Conservation (phyloP, 2,888 invertebrate species). For the Tenthredo mesomela region DNA sequence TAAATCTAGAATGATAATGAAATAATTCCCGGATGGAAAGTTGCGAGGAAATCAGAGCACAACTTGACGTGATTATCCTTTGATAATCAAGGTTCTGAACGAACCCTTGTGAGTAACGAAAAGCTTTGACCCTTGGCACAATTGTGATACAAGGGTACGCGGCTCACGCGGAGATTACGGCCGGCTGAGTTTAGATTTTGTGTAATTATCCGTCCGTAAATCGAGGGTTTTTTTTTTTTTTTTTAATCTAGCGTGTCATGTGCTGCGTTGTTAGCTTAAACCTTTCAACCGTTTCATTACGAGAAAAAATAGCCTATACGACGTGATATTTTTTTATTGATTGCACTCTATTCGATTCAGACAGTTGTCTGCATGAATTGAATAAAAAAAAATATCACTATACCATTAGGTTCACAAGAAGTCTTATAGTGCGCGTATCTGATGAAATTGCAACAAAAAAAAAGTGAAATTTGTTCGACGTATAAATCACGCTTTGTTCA, state of each 20-base stretch:
- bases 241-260: not conserved
- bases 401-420: too few species aligned
- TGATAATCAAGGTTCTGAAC: not conserved
- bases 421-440: not conserved
- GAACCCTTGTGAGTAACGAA: constrained; percentile 14
- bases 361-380: not conserved
- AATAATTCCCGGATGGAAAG: not conserved
- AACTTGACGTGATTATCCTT: constrained; percentile 11
- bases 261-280: not conserved
- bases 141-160: not conserved
- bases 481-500: not conserved
- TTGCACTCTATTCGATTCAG: not conserved
- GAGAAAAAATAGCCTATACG: not conserved
- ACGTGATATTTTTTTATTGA: not conserved
- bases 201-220: constrained; percentile 1
- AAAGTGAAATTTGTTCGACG: not conserved
- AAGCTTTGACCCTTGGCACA: not conserved
- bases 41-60: not conserved
- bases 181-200: constrained; percentile 1
- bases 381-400: not conserved
- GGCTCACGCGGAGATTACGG: not conserved
- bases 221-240: constrained; percentile 4
- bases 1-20: not conserved
- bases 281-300: not conserved
- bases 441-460: not conserved